phyloP scores from a whole-genome alignment of 2,888 invertebrate genomes.

The Archaeoteleia sp. region DNA sequence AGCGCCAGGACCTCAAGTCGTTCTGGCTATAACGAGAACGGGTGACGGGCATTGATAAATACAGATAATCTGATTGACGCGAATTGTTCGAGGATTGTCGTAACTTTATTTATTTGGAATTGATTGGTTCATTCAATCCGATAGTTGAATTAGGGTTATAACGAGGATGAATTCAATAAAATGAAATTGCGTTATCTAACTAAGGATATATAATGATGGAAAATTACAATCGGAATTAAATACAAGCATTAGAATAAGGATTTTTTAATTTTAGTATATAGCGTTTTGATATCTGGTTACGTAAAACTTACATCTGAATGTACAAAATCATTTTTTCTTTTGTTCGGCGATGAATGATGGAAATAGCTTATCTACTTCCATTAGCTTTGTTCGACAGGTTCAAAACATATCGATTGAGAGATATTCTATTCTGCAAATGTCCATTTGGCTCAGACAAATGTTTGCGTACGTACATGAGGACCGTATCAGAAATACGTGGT shows the following conservation, averaged over 20 bases:
- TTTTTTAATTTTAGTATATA: constrained; percentile 38
- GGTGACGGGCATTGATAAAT: constrained; percentile 49
- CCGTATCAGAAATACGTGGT: constrained; percentile 1
- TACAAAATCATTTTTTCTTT: too few species aligned
- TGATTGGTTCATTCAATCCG: constrained; percentile 49
- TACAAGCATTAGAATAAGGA: constrained; percentile 47
- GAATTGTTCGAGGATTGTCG: constrained; percentile 43
- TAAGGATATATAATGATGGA: constrained; percentile 48
- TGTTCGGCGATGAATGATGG: not conserved
- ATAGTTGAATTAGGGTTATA: constrained; percentile 50
- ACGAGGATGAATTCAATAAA: constrained; percentile 47
- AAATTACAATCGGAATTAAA: constrained; percentile 50
- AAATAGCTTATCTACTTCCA: constrained; percentile 20
- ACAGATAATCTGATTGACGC: constrained; percentile 49
- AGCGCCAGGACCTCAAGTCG: constrained; percentile 57
- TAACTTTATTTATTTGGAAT: constrained; percentile 49
- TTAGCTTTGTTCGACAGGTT: constrained; percentile 24
- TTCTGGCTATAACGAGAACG: constrained; percentile 47
- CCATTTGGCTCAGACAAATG: constrained; percentile 13
- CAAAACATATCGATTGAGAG: constrained; percentile 25
- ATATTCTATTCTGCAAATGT: not conserved
- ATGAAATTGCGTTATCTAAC: constrained; percentile 47
- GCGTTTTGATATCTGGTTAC: not conserved
- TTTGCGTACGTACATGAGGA: too few species aligned
- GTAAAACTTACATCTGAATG: too few species aligned